Evolutionary conservation across 1,140 invertebrate species (phyloP).

Genomic region (Medauroidea extradentata): DNA sequence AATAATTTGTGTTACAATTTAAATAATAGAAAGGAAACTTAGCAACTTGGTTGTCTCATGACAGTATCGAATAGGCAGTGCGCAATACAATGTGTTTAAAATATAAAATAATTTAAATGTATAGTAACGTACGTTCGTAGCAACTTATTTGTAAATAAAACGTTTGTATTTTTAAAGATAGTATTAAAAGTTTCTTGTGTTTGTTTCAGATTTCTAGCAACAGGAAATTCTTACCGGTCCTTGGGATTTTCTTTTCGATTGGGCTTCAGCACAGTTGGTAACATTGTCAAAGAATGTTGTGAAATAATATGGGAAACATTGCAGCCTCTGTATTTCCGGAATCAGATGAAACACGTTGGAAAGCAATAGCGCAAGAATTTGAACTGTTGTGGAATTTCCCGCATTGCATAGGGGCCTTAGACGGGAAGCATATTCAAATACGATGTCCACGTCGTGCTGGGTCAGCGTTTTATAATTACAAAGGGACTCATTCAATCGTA

Average conservation of each 20-base stretch:
- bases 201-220: constrained; percentile 9
- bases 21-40: too few relatives aligned
- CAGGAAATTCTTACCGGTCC: constrained; percentile 14
- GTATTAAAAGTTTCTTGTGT: neutral
- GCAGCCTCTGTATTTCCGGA: constrained; percentile 24
- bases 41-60: too few relatives aligned
- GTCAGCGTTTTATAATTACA: constrained; percentile 41
- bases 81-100: too few relatives aligned
- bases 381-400: constrained; percentile 36
- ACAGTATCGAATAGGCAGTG: too few relatives aligned
- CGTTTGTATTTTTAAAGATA: too few relatives aligned
- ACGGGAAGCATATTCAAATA: constrained; percentile 45
- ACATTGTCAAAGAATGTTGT: constrained; percentile 32
- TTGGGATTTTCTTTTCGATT: constrained; percentile 32
- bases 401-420: constrained; percentile 38
- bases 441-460: constrained; percentile 36
- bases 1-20: too few relatives aligned
- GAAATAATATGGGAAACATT: constrained; percentile 31
- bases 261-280: constrained; percentile 26
- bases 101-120: too few relatives aligned
- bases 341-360: constrained; percentile 5
- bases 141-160: too few relatives aligned
- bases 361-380: constrained; percentile 25
- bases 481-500: constrained; percentile 40
- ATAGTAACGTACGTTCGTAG: too few relatives aligned